These are phyloP conservation scores for rabbit (Oryctolagus cuniculus) DNA, from an alignment of 2,113 vertebrate species.

Conservation along the genomic window mOryCun1.1 NC_091432.1:211123501-211124000, in stretches of 20 bases:
- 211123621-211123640: not conserved
- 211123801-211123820: not conserved
- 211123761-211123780: not conserved
- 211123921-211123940: conserved; percentile 26
- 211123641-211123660: not conserved
- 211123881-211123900: not conserved
- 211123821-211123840: not conserved
- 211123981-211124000: conserved; percentile 61
- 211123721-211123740: conserved; percentile 27
- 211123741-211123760: conserved; percentile 10
- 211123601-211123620: not conserved
- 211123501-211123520: not conserved
- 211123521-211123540: not conserved
- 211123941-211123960: conserved; percentile 56
- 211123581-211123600: not conserved
- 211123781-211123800: conserved; percentile 3
- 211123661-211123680: conserved; percentile 39
- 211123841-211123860: conserved; percentile 36
- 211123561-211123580: not conserved
- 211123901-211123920: conserved; percentile 62
- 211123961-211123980: conserved; percentile 49
- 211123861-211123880: conserved; percentile 3
- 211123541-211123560: not conserved
- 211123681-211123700: conserved; percentile 33
- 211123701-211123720: not conserved